These are phyloP conservation scores for Geophilus truncorum DNA, from an alignment of 2,888 invertebrate species.

Conservation along the genomic window DNA sequence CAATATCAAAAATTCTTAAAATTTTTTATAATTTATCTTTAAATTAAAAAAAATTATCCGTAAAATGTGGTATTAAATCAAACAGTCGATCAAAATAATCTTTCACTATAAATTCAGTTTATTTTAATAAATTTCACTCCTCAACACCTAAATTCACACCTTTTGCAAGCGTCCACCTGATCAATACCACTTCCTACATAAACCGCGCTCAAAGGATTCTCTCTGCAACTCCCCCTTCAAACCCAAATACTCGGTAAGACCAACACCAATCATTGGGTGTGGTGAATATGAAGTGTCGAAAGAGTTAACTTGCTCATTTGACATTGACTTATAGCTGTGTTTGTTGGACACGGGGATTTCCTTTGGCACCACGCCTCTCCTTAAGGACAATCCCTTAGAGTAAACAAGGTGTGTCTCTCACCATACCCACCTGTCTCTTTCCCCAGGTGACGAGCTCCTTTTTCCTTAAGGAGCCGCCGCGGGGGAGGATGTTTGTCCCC, in stretches of 20 bases:
- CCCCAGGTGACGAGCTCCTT: conserved; percentile 21
- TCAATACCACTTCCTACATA: neutral
- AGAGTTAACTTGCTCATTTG: neutral
- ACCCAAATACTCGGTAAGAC: neutral
- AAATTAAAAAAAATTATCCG: too few species aligned
- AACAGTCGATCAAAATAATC: too few species aligned
- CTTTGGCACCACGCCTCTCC: conserved; percentile 11
- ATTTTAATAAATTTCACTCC: neutral
- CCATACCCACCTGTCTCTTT: conserved; percentile 12
- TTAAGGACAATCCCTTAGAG: conserved; percentile 27
- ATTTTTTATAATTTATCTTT: neutral
- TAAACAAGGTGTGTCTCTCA: conserved; percentile 14
- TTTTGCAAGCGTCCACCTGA: neutral
- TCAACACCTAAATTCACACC: neutral
- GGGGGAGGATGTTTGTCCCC: conserved; percentile 18
- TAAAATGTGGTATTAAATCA: too few species aligned
- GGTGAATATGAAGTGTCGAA: neutral
- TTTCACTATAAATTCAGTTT: neutral
- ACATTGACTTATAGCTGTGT: conserved; percentile 17
- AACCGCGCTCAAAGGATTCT: neutral
- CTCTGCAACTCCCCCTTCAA: neutral
- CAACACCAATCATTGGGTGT: neutral
- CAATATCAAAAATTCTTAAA: neutral
- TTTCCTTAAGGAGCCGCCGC: conserved; percentile 15
- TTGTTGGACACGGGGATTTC: conserved; percentile 27